phyloP scores from a whole-genome alignment of 2,797 vertebrate genomes.

The Fistularia commersonii region DNA sequence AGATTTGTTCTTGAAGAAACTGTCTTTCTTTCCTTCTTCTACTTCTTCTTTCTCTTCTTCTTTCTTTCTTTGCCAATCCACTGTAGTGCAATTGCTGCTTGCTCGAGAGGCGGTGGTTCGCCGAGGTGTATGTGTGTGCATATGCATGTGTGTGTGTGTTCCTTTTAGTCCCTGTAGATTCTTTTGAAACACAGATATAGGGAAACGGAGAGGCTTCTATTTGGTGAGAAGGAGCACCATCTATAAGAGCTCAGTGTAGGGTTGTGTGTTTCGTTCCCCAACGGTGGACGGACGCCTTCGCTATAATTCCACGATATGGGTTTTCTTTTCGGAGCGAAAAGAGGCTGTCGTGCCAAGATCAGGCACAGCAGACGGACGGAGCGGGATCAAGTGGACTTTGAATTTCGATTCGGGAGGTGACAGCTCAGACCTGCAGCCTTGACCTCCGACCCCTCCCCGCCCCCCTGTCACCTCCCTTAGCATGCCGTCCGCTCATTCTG shows the following conservation, averaged over 20 bases:
- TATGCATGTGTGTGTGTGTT: constrained; percentile 54
- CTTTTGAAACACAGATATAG: constrained; percentile 23
- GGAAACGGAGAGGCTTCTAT: constrained; percentile 24
- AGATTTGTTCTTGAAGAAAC: too few species aligned
- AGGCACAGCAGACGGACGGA: constrained; percentile 37
- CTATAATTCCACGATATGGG: constrained; percentile 27
- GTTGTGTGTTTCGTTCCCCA: constrained; percentile 23
- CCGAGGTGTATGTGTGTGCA: constrained; percentile 56
- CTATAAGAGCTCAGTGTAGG: constrained; percentile 43
- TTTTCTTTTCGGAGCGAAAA: constrained; percentile 37
- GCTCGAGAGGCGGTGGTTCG: constrained; percentile 41
- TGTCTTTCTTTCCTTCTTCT: too few species aligned
- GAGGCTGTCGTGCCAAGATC: constrained; percentile 40
- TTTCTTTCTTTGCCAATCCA: constrained; percentile 22
- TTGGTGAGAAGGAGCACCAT: constrained; percentile 23
- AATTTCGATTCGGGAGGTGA: too few species aligned
- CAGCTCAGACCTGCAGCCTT: too few species aligned
- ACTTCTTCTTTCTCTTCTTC: too few species aligned
- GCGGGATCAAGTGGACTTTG: constrained; percentile 48
- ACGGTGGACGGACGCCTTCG: constrained; percentile 43
- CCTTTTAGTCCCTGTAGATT: constrained; percentile 29
- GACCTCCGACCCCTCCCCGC: too few species aligned
- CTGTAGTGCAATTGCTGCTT: constrained; percentile 27
- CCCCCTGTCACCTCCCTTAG: too few species aligned
- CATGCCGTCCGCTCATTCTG: too few species aligned